Percentiles rank a stretch among this genome's conserved stretches.
phyloP scores from a whole-genome alignment of 2,113 vertebrate species.

The Otis tarda region DNA sequence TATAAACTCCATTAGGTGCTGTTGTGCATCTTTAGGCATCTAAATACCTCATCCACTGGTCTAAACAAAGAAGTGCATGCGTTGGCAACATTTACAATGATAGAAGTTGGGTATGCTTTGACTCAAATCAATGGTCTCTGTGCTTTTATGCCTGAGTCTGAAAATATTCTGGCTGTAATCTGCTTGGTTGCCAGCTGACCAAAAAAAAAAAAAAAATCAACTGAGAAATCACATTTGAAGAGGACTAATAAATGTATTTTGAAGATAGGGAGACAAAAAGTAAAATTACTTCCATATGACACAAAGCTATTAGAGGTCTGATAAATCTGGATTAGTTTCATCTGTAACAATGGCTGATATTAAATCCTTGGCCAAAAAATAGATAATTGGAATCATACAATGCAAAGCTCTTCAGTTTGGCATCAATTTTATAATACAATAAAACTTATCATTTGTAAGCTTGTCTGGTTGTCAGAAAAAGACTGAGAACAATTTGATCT shows the following conservation, averaged over 20 bases:
- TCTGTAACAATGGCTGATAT: constrained; percentile 37
- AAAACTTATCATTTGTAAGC: constrained; percentile 72
- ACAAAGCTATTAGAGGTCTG: background rate
- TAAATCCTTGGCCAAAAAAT: constrained; percentile 30
- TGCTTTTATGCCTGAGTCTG: background rate
- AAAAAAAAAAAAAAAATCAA: constrained; percentile 2
- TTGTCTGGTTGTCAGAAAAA: constrained; percentile 59
- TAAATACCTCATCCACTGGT: background rate
- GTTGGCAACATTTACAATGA: background rate
- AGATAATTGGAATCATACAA: constrained; percentile 57
- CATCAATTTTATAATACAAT: constrained; percentile 70
- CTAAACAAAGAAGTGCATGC: background rate
- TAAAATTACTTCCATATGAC: constrained; percentile 28
- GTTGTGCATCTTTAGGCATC: background rate
- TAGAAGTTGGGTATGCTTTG: background rate
- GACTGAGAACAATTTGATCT: constrained; percentile 70
- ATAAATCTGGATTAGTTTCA: constrained; percentile 20
- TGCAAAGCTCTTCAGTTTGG: constrained; percentile 53
- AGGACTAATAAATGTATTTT: constrained; percentile 53
- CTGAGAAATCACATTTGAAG: constrained; percentile 15
- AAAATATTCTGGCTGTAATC: background rate
- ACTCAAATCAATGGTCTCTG: background rate
- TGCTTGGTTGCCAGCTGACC: constrained; percentile 60
- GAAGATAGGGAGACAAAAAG: constrained; percentile 31
- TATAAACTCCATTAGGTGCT: background rate